Evolutionary conservation across 1,140 invertebrate genomes (phyloP), one percentile per base, ranked within the genome.

Genomic region (Zaprionus nigranus): DNA sequence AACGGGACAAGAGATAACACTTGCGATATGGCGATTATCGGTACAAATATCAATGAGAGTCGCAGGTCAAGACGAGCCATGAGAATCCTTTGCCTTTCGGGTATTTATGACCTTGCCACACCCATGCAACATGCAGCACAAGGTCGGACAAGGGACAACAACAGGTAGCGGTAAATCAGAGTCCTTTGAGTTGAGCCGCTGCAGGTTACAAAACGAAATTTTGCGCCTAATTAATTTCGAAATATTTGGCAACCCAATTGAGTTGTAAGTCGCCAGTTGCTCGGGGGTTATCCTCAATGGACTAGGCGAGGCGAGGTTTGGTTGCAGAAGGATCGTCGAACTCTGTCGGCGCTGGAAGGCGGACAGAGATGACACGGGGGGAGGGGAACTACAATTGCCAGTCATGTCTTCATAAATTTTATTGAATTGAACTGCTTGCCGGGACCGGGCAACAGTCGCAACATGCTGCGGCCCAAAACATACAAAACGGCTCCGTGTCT

Each of bases 381-480:
- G 56, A 54, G 72, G 71, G 79, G 74, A 70, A 88, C 81, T 90
- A 90, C 85, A 90, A 90, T 90, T 90, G 85, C 82, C 81, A 85
- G 85, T 90, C 85, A 90, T 90, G 85, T 90, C 85, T 90, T 90
- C 85, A 90, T 90, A 90, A 90, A 90, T 90, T 90, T 90, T 81
- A 85, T 90, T 90, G 82, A 84, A 84, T 83, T 80, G 78, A 83
- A 83, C 70, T 67, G 74, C 76, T 67, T 22, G 65, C 51, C 60
- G 43, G 69, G 53, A 43, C 57, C 61, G 40, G n/a, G 40, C 40
- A 46, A 43, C 40, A 43, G 40, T 43, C 40, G 40, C 75, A 84
- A 88, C 85, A 88, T 90, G 81, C 69, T 90, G 81, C 69, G 86
- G 79, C 85, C 78, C 40, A 46, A 46, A 85, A 85, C 85, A 90